A percentile compares a stretch with the other conserved stretches of the same genome.
These are phyloP conservation scores for Premnoplex brunnescens DNA, from an alignment of 2,797 vertebrate species.

Conservation along the genomic window DNA sequence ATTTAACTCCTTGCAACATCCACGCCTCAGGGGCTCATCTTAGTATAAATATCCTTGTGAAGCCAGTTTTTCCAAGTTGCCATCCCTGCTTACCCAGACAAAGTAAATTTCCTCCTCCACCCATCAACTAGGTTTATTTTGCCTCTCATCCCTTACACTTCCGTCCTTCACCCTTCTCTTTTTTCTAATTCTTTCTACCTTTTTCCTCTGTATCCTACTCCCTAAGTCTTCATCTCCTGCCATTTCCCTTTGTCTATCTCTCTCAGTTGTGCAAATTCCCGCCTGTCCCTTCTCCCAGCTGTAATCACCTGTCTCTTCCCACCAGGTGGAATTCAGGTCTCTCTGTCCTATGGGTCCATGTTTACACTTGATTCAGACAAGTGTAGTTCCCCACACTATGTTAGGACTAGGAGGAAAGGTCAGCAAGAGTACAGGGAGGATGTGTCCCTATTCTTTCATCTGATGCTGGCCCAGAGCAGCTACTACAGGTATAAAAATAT, in stretches of 20 bases:
- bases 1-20: neutral
- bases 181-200: neutral
- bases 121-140: neutral
- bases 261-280: neutral
- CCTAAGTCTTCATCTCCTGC: neutral
- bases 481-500: neutral
- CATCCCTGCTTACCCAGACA: neutral
- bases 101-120: neutral
- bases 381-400: accelerated
- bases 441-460: neutral
- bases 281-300: neutral
- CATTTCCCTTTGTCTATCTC: neutral
- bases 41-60: neutral
- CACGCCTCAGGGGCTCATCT: neutral
- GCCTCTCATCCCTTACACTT: neutral
- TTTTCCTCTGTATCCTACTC: neutral
- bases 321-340: neutral
- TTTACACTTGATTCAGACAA: neutral
- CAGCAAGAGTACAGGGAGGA: neutral
- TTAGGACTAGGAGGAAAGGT: neutral
- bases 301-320: neutral
- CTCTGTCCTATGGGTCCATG: neutral
- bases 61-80: neutral
- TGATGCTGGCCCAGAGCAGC: neutral
- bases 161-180: neutral